Percentiles rank a stretch among this genome's conserved stretches.
Evolutionary conservation across 1,140 invertebrate genomes (phyloP).

Genomic region (Matsumurasca onukii): DNA sequence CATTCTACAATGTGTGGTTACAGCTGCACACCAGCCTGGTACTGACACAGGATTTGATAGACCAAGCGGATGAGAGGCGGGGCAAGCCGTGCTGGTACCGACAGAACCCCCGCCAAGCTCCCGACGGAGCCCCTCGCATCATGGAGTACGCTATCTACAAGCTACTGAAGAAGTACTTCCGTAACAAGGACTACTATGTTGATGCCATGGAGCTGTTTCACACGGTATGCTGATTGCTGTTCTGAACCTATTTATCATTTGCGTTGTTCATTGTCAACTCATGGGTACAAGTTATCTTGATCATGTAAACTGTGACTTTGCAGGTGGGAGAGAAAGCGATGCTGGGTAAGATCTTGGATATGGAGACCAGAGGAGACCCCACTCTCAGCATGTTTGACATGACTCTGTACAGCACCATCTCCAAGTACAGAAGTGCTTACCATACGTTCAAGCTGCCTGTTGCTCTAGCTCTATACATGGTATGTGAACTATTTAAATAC

Average conservation of each 20-base stretch:
- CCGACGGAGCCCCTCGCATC: conserved; percentile 84
- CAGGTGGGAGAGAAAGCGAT: conserved; percentile 75
- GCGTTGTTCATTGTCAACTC: no score
- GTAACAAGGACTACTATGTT: conserved; percentile 72
- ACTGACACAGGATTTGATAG: conserved; percentile 89
- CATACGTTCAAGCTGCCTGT: conserved; percentile 94
- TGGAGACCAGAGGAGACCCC: conserved; percentile 62
- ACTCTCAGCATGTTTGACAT: conserved; percentile 76
- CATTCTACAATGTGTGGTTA: no score
- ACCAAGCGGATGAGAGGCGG: conserved; percentile 73
- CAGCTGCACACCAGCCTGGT: conserved; percentile 84
- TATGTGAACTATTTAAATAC: conserved; percentile 47
- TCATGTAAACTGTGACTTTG: no score
- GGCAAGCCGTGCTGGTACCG: conserved; percentile 88
- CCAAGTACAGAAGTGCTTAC: conserved; percentile 93
- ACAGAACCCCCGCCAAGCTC: conserved; percentile 74
- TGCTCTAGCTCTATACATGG: conserved; percentile 81
- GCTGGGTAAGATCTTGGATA: conserved; percentile 75
- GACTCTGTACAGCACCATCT: conserved; percentile 84
- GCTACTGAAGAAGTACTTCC: conserved; percentile 76
- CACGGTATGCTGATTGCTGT: conserved; percentile 58
- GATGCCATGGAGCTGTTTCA: conserved; percentile 82
- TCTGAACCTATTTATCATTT: background rate
- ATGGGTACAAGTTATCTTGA: no score
- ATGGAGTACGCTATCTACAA: conserved; percentile 75